Conservation (phyloP, 2,888 invertebrate genomes). For the Agrypnus murinus region DNA sequence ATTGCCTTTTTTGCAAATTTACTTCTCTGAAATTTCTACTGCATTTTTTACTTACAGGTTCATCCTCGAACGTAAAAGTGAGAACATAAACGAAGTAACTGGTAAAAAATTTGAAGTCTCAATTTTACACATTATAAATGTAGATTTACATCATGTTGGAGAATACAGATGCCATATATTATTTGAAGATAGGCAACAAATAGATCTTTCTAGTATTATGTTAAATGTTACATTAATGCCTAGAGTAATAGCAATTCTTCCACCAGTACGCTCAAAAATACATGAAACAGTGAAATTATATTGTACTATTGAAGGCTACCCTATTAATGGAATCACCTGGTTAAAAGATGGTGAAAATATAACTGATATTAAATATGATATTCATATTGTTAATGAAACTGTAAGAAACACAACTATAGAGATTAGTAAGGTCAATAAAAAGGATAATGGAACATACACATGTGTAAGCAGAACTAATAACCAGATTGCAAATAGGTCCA, state of each 20-base stretch:
- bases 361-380: conserved; percentile 62
- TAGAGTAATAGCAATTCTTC: conserved; percentile 71
- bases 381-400: conserved; percentile 73
- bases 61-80: conserved; percentile 68
- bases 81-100: conserved; percentile 68
- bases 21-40: too few species aligned
- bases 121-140: conserved; percentile 73
- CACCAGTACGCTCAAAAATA: conserved; percentile 72
- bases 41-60: conserved; percentile 59
- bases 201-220: conserved; percentile 64
- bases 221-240: conserved; percentile 72
- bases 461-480: conserved; percentile 71
- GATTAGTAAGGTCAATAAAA: conserved; percentile 76
- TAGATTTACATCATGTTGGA: conserved; percentile 75
- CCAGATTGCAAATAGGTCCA: conserved; percentile 60
- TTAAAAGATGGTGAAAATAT: conserved; percentile 74
- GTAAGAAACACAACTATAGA: conserved; percentile 75
- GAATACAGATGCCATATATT: conserved; percentile 75
- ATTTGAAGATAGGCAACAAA: conserved; percentile 65
- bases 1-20: too few species aligned
- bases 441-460: conserved; percentile 84
- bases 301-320: conserved; percentile 77
- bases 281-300: conserved; percentile 72
- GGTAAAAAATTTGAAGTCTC: conserved; percentile 69
- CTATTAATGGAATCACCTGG: conserved; percentile 75